Evolutionary conservation across 2,797 vertebrate genomes (phyloP), one percentile per base, ranked within the genome.

Genomic region (Crypturellus tataupa): DNA sequence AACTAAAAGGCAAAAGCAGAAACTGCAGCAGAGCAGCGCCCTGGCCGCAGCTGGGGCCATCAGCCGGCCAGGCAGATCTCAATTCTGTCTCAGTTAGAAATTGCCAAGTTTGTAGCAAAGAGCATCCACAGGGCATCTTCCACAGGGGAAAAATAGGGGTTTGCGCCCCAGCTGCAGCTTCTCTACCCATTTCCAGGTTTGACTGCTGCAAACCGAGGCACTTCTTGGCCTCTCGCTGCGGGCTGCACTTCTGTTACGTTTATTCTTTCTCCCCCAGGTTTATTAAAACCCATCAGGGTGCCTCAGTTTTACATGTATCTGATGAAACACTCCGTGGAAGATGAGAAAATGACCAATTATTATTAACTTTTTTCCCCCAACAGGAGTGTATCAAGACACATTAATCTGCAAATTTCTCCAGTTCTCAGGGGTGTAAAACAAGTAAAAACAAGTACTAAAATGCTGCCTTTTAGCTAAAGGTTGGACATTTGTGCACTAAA

Each of bases 381-480:
- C 40, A 56, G 75, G 44, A 51, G 86, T 53, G 10, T 37, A 19
- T 3, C n/a, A 14, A 33, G 44, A 33, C 0, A 0, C 1, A 6
- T 27, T n/a, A 1, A 33, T 71, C 78, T 31, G 42, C 53, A 42
- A 65, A 23, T 2, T 18, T 44, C 19, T 27, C 2, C 33, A 7
- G 2, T 2, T 35, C 55, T 12, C 40, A 10, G 63, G 29, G 53
- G 47, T 19, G 39, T 12, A n/a, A 73, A 75, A 70, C 42, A 44
- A 37, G 35, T 2, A 77, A n/a, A 73, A 75, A 70, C 42, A 44
- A 37, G 35, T 2, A 77, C 62, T n/a, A 14, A 19, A 27, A 67
- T 51, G 27, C 44, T 25, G 73, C 19, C 51, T 39, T 70, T 7
- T 40, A 17, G 67, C 47, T 24, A 59, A 3, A 16, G 47, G n/a